phyloP scores from a whole-genome alignment of 1,140 invertebrate genomes.

The Drosophila oshimai region DNA sequence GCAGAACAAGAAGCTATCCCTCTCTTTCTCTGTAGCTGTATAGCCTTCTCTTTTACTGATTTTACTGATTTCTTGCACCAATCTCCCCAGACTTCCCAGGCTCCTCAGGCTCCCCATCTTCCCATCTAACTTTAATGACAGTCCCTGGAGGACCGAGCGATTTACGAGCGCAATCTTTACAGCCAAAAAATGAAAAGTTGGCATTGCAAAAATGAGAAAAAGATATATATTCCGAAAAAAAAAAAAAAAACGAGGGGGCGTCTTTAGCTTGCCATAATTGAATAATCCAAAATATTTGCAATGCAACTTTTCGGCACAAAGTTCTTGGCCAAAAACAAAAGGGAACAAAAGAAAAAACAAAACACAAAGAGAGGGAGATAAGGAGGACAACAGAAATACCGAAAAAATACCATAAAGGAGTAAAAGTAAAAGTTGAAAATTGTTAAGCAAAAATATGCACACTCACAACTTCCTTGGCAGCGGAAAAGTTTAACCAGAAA shows the following conservation, averaged over 20 bases:
- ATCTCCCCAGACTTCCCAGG: not conserved
- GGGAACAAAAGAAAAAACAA: too few species aligned
- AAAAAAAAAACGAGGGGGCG: not conserved
- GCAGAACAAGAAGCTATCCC: conserved; percentile 7
- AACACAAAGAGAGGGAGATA: conserved; percentile 18
- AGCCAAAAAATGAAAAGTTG: conserved; percentile 25
- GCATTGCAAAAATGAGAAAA: conserved; percentile 13
- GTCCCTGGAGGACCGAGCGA: conserved; percentile 24
- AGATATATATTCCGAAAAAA: too few species aligned
- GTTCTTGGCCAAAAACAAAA: conserved; percentile 16
- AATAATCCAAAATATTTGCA: conserved; percentile 40
- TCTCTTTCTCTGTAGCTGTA: not conserved
- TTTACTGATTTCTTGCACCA: not conserved
- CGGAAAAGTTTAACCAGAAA: conserved; percentile 62
- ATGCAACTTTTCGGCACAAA: conserved; percentile 31
- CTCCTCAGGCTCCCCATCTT: not conserved
- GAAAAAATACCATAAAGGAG: conserved; percentile 18
- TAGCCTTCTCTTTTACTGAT: not conserved
- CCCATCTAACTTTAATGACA: conserved; percentile 34
- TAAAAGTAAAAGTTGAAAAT: conserved; percentile 44
- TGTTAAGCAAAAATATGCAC: conserved; percentile 49
- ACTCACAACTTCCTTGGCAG: conserved; percentile 16
- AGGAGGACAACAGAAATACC: conserved; percentile 5
- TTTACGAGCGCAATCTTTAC: conserved; percentile 46
- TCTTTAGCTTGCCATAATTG: conserved; percentile 24